Conservation (phyloP, 2,797 vertebrate genomes). For the Morelia viridis region DNA sequence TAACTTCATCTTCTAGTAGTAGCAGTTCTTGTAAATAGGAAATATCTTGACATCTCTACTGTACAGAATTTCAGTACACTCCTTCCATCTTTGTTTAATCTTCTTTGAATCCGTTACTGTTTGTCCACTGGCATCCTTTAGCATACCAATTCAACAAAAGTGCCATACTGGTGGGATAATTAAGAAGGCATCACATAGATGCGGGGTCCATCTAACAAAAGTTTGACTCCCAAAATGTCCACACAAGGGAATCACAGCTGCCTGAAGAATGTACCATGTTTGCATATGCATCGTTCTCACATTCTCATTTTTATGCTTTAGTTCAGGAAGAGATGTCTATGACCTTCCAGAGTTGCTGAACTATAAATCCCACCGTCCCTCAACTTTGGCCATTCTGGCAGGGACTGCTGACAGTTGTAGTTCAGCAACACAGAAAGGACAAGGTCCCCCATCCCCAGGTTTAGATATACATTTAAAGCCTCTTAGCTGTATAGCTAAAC, state of each 20-base stretch:
- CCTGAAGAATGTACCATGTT: background rate
- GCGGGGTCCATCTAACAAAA: background rate
- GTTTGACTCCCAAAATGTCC: background rate
- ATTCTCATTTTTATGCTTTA: background rate
- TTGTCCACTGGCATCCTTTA: background rate
- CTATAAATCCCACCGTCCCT: background rate
- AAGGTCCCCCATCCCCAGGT: background rate
- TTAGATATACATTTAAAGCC: background rate
- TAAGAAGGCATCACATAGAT: background rate
- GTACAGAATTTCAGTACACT: background rate
- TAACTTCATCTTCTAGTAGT: background rate
- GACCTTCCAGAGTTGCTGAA: conserved; percentile 11
- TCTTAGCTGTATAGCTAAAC: background rate
- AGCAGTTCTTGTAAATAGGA: background rate
- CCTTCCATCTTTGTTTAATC: background rate
- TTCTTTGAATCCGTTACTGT: background rate
- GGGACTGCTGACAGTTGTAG: background rate
- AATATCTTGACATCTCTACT: background rate
- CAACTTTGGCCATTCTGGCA: background rate
- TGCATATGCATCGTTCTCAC: background rate
- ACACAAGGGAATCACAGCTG: background rate
- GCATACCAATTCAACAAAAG: background rate
- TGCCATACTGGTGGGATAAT: background rate
- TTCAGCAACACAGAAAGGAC: background rate
- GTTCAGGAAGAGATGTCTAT: background rate